Conservation (phyloP, 2,888 invertebrate genomes). For the Coecobrya sp. region DNA sequence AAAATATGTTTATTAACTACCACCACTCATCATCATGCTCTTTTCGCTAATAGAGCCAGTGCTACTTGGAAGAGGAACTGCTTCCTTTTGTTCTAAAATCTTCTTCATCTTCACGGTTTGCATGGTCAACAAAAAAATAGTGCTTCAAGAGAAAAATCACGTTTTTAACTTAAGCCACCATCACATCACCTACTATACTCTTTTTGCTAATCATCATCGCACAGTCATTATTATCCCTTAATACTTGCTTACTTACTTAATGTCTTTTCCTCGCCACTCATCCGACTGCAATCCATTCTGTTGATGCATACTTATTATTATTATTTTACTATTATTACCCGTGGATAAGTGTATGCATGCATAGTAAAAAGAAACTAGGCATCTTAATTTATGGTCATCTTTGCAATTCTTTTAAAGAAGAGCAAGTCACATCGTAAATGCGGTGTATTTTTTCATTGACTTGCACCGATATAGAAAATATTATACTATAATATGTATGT, state of each 20-base stretch:
- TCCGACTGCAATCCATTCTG: constrained; percentile 76
- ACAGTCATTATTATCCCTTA: constrained; percentile 50
- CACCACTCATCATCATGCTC: constrained; percentile 46
- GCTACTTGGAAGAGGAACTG: constrained; percentile 25
- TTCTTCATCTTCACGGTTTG: constrained; percentile 47
- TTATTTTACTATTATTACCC: constrained; percentile 62
- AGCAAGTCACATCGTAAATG: constrained; percentile 48
- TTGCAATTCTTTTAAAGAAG: constrained; percentile 61
- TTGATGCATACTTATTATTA: constrained; percentile 76
- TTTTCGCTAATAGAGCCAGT: constrained; percentile 56
- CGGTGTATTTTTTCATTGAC: constrained; percentile 37
- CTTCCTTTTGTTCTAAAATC: constrained; percentile 61
- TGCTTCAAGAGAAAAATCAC: constrained; percentile 59
- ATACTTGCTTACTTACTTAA: constrained; percentile 57
- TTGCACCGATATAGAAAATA: constrained; percentile 29
- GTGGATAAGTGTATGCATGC: not conserved
- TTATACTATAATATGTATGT: not conserved
- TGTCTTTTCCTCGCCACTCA: constrained; percentile 37
- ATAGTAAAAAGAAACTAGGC: not conserved
- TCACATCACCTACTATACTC: not conserved
- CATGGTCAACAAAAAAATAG: constrained; percentile 49
- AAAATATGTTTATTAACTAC: constrained; percentile 60
- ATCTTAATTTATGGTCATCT: constrained; percentile 37
- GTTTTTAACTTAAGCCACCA: constrained; percentile 36
- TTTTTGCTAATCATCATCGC: constrained; percentile 41